Evolutionary conservation across 2,113 vertebrate species (phyloP).

Genomic region (Todiramphus saurophagus): DNA sequence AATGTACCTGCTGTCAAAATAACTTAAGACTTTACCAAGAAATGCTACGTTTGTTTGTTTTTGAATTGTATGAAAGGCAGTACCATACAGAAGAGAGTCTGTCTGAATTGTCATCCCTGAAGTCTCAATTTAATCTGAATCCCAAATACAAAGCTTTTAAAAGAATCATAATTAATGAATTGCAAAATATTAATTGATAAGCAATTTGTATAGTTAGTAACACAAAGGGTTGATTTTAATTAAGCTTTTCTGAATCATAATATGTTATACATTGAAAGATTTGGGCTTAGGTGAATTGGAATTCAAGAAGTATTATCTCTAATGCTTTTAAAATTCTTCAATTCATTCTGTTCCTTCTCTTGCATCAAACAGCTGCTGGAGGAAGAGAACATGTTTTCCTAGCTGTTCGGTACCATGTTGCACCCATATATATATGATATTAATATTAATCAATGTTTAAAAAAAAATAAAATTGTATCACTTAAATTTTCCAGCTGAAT

Average conservation of each 20-base stretch:
- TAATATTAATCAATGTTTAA: not conserved
- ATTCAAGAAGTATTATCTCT: not conserved
- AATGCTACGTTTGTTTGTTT: not conserved
- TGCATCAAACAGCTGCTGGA: not conserved
- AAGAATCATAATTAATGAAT: not conserved
- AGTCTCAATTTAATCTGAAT: not conserved
- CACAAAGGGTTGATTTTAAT: not conserved
- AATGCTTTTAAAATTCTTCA: not conserved
- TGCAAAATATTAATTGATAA: not conserved
- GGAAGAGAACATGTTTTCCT: not conserved
- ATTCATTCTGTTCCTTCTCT: not conserved
- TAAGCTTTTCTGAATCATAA: not conserved
- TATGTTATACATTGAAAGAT: not conserved
- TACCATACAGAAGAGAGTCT: not conserved
- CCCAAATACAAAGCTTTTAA: not conserved
- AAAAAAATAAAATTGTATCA: not conserved
- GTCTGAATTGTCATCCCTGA: not conserved
- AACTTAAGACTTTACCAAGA: not conserved
- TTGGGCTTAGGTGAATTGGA: not conserved
- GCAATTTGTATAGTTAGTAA: not conserved
- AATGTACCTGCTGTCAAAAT: not conserved
- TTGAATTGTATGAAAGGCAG: not conserved
- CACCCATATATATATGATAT: not conserved
- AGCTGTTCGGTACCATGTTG: not conserved
- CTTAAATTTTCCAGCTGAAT: not conserved